phyloP scores from a whole-genome alignment of 2,888 invertebrate genomes.

The Cybosia mesomella region DNA sequence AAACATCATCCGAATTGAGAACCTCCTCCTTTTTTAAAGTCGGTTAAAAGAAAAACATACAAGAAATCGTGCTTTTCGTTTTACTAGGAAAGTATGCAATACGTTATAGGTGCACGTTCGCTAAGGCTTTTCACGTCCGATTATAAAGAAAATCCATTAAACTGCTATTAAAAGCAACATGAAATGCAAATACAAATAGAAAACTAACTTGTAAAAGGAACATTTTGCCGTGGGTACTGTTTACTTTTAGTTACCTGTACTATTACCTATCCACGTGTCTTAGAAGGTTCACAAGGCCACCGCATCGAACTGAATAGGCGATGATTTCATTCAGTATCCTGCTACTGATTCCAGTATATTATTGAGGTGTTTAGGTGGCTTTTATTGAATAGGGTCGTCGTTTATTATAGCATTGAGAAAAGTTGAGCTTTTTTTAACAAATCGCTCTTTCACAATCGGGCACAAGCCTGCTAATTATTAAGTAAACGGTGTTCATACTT shows the following conservation, averaged over 20 bases:
- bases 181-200: not conserved
- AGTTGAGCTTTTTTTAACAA: not conserved
- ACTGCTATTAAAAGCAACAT: slow-evolving; percentile 1
- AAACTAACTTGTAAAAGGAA: not conserved
- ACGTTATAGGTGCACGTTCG: not conserved
- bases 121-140: not conserved
- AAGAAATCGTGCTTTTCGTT: not conserved
- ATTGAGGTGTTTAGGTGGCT: not conserved
- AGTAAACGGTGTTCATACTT: not conserved
- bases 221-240: not conserved
- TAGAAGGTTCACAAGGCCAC: slow-evolving; percentile 4
- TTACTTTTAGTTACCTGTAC: not conserved
- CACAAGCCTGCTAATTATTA: not conserved
- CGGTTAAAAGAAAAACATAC: too few relatives aligned
- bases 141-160: not conserved
- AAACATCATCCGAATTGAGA: too few relatives aligned
- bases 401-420: not conserved
- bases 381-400: not conserved
- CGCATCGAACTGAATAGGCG: not conserved
- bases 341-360: not conserved
- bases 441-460: not conserved
- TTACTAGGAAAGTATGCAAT: not conserved
- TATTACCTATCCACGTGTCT: not conserved
- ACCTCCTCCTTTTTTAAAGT: too few relatives aligned
- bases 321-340: slow-evolving; percentile 2